Percentiles rank a stretch among this genome's conserved stretches.
phyloP scores from a whole-genome alignment of 2,797 vertebrate genomes.

The Gorsachius magnificus region DNA sequence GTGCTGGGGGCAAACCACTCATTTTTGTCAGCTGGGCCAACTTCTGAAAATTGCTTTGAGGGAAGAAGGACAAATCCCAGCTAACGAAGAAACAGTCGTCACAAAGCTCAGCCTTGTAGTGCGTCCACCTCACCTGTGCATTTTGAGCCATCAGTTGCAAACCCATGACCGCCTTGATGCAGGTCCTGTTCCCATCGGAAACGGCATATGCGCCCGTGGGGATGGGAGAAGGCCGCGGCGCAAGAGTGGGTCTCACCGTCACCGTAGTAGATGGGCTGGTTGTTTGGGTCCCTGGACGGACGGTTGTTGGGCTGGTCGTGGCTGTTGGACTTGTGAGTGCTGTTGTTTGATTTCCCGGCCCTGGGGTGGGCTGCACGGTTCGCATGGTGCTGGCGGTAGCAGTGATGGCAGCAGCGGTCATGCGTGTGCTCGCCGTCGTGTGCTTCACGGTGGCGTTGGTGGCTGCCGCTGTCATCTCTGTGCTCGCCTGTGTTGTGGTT shows the following conservation, averaged over 20 bases:
- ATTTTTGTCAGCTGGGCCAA: background rate
- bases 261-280: background rate
- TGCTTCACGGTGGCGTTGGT: background rate
- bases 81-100: background rate
- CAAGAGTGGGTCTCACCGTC: background rate
- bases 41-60: background rate
- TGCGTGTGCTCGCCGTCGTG: rapidly evolving
- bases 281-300: background rate
- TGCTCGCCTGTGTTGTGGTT: rapidly evolving
- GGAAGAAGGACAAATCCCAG: background rate
- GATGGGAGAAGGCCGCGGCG: constrained; percentile 34
- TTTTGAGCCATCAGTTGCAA: constrained; percentile 63
- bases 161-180: constrained; percentile 72
- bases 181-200: constrained; percentile 50
- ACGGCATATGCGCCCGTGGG: constrained; percentile 69
- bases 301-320: background rate
- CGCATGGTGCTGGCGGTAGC: background rate
- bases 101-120: background rate
- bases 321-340: background rate
- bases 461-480: background rate
- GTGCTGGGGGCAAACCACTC: background rate
- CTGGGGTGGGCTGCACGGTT: background rate
- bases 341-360: background rate
- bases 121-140: constrained; percentile 47
- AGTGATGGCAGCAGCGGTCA: background rate